These are phyloP conservation scores for Danionella cerebrum DNA, from an alignment of 2,113 vertebrate species.

Conservation along the genomic window DNA sequence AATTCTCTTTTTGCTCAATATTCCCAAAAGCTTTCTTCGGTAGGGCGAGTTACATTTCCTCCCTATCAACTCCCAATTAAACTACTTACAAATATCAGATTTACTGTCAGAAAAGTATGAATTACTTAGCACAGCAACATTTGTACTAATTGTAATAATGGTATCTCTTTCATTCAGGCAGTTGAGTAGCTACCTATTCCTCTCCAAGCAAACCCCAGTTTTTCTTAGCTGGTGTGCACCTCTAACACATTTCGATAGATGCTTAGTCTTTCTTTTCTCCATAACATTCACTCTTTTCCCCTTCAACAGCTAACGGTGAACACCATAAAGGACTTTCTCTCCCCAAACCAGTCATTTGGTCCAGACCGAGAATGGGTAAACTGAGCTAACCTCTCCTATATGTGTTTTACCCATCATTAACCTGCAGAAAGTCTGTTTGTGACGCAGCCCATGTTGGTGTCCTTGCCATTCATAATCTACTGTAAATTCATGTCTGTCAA, in stretches of 20 bases:
- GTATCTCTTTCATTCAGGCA: not conserved
- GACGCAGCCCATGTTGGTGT: constrained; percentile 34
- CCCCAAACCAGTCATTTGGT: constrained; percentile 54
- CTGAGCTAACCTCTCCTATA: constrained; percentile 31
- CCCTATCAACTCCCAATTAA: too few relatives aligned
- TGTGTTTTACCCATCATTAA: constrained; percentile 39
- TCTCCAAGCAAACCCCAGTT: not conserved
- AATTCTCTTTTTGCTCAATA: not conserved
- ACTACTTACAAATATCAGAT: constrained; percentile 24
- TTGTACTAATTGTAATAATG: constrained; percentile 5
- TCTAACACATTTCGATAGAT: not conserved
- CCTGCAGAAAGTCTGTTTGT: constrained; percentile 19
- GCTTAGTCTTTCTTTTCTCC: constrained; percentile 9
- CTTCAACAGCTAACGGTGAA: constrained; percentile 60
- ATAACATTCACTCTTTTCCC: constrained; percentile 53
- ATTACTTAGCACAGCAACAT: constrained; percentile 21
- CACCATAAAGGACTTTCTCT: constrained; percentile 54
- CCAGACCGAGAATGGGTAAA: constrained; percentile 57
- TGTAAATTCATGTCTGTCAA: constrained; percentile 14
- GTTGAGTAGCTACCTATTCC: not conserved
- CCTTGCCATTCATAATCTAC: constrained; percentile 25
- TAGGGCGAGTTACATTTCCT: not conserved
- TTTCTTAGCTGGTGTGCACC: not conserved
- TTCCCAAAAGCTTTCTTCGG: too few relatives aligned
- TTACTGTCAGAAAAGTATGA: constrained; percentile 21